phyloP scores from a whole-genome alignment of 2,797 vertebrate genomes.

The Chelon labrosus region DNA sequence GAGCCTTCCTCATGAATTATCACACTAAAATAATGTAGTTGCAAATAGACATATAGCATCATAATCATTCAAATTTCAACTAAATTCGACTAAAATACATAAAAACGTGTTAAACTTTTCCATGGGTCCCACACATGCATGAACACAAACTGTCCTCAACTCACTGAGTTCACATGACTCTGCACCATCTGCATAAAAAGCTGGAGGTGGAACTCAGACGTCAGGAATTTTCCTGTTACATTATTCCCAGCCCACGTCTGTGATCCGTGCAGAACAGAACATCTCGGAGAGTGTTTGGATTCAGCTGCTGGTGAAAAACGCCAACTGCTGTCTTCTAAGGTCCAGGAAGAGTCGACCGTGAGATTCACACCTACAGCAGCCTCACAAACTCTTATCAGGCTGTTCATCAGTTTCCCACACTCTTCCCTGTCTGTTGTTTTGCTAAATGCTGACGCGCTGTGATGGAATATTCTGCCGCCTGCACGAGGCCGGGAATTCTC shows the following conservation, averaged over 20 bases:
- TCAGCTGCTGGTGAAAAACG: neutral
- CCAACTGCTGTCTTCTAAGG: slow-evolving; percentile 9
- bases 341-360: slow-evolving; percentile 38
- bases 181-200: slow-evolving; percentile 36
- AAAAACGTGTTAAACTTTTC: too few species aligned
- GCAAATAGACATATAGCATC: too few species aligned
- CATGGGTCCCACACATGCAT: too few species aligned
- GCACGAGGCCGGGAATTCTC: slow-evolving; percentile 4
- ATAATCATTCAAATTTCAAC: too few species aligned
- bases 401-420: slow-evolving; percentile 70
- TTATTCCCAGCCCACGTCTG: slow-evolving; percentile 43
- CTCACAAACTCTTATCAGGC: slow-evolving; percentile 63
- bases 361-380: slow-evolving; percentile 53
- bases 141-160: neutral
- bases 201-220: slow-evolving; percentile 48
- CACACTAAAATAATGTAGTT: too few species aligned
- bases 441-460: slow-evolving; percentile 54
- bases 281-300: too few species aligned
- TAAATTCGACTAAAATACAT: too few species aligned
- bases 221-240: slow-evolving; percentile 56
- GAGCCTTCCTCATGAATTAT: too few species aligned
- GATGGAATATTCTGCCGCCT: slow-evolving; percentile 9
- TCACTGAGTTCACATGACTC: slow-evolving; percentile 28
- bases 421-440: slow-evolving; percentile 40
- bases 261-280: neutral